Percentiles rank a stretch among this genome's conserved stretches.
Conservation (phyloP, 2,113 vertebrate genomes). For the Camelus dromedarius region DNA sequence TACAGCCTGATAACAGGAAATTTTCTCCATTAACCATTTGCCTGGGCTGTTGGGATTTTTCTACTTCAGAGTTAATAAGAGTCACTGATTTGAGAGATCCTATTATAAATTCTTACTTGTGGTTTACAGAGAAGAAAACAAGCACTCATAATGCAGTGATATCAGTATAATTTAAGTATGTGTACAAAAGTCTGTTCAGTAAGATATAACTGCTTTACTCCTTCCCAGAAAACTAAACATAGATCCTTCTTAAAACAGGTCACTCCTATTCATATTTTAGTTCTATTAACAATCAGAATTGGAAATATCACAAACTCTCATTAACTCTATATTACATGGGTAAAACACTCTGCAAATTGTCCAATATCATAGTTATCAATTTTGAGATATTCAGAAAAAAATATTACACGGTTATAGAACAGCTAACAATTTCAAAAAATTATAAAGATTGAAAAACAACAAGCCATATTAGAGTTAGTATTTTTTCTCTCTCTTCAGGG, state of each 20-base stretch:
- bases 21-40: slow-evolving; percentile 62
- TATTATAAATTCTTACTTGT: slow-evolving; percentile 28
- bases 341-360: background rate
- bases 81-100: slow-evolving; percentile 36
- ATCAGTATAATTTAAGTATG: background rate
- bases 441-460: background rate
- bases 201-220: background rate
- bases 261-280: background rate
- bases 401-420: background rate
- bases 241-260: background rate
- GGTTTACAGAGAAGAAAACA: background rate
- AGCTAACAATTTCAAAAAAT: slow-evolving; percentile 8
- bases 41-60: background rate
- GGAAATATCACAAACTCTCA: background rate
- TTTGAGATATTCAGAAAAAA: background rate
- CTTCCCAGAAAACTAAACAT: background rate
- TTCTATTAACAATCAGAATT: background rate
- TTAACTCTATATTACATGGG: background rate
- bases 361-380: background rate
- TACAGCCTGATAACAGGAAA: background rate
- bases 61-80: background rate
- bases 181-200: background rate
- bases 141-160: background rate
- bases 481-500: background rate
- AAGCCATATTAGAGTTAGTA: background rate